phyloP scores from a whole-genome alignment of 2,113 vertebrate genomes.

The Gambusia holbrooki region DNA sequence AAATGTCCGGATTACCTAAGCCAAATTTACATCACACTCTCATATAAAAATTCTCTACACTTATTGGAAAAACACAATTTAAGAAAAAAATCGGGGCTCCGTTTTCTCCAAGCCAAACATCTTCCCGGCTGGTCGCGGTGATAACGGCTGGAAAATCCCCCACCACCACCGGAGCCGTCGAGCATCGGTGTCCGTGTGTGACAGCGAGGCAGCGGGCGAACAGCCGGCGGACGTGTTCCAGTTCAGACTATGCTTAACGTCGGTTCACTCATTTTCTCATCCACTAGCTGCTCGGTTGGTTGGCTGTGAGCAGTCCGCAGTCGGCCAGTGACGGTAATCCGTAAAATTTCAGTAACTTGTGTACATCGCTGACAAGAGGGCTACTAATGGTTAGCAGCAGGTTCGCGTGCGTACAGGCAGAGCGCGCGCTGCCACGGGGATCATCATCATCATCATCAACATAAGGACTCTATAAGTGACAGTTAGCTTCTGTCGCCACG shows the following conservation, averaged over 20 bases:
- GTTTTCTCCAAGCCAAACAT: constrained; percentile 10
- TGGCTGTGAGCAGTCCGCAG: constrained; percentile 30
- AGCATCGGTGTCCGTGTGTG: constrained; percentile 49
- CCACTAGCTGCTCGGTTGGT: constrained; percentile 32
- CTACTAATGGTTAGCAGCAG: constrained; percentile 47
- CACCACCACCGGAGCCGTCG: constrained; percentile 56
- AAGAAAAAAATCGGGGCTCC: neutral
- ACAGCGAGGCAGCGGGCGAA: constrained; percentile 2
- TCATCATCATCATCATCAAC: constrained; percentile 28
- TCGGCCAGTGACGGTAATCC: constrained; percentile 49
- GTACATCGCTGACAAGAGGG: constrained; percentile 66
- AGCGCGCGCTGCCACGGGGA: constrained; percentile 51
- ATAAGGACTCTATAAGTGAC: neutral
- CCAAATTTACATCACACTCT: constrained; percentile 20
- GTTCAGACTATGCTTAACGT: constrained; percentile 44
- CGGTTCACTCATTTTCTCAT: constrained; percentile 2
- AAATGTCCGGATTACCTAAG: constrained; percentile 29
- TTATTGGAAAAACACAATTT: constrained; percentile 11
- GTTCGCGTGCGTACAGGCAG: constrained; percentile 53
- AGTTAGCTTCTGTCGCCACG: constrained; percentile 3
- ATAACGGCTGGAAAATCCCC: constrained; percentile 62
- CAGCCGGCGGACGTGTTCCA: constrained; percentile 47
- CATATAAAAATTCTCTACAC: constrained; percentile 34
- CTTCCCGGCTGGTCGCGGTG: constrained; percentile 16
- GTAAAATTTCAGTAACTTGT: constrained; percentile 46